Conservation (phyloP, 2,888 invertebrate genomes). For the Sphecodes monilicornis region DNA sequence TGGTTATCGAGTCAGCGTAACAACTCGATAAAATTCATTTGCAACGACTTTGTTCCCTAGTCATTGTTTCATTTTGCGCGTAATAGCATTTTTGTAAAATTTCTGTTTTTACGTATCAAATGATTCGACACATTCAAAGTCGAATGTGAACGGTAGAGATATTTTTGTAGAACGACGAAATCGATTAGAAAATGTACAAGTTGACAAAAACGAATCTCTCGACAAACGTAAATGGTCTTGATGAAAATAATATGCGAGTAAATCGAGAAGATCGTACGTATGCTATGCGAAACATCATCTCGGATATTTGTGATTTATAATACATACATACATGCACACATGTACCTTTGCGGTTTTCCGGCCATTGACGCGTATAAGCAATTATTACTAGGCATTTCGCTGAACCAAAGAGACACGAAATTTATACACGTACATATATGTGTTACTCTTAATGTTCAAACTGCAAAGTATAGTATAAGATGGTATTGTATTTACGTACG, state of each 20-base stretch:
- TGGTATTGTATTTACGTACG: neutral
- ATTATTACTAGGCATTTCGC: neutral
- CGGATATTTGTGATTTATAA: neutral
- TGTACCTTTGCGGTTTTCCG: neutral
- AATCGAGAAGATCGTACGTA: neutral
- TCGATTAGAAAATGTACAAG: neutral
- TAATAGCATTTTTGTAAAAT: neutral
- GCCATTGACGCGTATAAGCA: neutral
- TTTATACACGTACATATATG: neutral
- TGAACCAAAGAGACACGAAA: neutral
- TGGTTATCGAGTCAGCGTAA: neutral
- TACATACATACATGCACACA: neutral
- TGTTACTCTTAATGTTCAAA: neutral
- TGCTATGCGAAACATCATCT: neutral
- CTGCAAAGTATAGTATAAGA: neutral
- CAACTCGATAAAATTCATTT: neutral
- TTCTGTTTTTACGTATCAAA: neutral
- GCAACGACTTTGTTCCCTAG: neutral
- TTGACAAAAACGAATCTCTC: neutral
- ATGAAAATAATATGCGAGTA: conserved; percentile 22
- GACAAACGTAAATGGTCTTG: conserved; percentile 16
- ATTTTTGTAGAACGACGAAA: neutral
- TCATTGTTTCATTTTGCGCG: neutral
- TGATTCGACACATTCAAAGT: neutral
- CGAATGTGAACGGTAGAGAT: neutral